Evolutionary conservation across 1,140 invertebrate genomes (phyloP), one percentile per base, ranked within the genome.

Genomic region (Pseudomyrmex sp.): DNA sequence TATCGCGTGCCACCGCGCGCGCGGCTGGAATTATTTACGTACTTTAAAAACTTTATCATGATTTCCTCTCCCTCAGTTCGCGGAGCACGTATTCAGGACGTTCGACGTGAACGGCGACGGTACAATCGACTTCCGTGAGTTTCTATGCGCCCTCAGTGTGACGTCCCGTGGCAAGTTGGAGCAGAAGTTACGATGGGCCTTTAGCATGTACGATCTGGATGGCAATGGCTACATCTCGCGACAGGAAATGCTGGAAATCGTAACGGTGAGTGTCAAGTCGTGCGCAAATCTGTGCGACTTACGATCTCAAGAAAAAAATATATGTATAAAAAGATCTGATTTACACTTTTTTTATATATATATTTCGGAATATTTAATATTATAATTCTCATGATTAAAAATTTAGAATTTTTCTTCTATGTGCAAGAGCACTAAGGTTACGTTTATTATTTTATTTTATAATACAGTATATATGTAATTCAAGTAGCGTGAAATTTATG

Each of bases 41-140:
- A 50, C n/a, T 20, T 66, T 12, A 35, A 59, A 1, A 59, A 79
- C 58, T 69, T 70, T 59, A 61, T 83, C 20, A 52, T 13, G 50
- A 62, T 23, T 54, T 20, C 50, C 35, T 48, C 46, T 35, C 48
- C 20, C 48, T 13, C 92, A 97, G 97, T 99, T 99, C 96, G 98
- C 99, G 91, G 98, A 99, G 94, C 98, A 99, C 94, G 98, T 99
- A 84, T 99, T 99, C 95, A 97, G 98, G 92, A 99, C 98, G 73
- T 99, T 99, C 94, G 99, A 99, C 94, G 98, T 98, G 48, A 99
- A 99, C 93, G 97, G 98, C 73, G 99, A 99, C 95, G 98, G 98
- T 58, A 99, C 98, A 84, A 99, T 99, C 92, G 98, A 99, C 95
- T 99, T 99, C 94, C 97, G 98, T 96, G 99, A 99, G 95, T 99